Percentiles rank a stretch among this genome's conserved stretches.
Evolutionary conservation across 2,888 invertebrate species (phyloP).

Genomic region (Macrophya annulata): DNA sequence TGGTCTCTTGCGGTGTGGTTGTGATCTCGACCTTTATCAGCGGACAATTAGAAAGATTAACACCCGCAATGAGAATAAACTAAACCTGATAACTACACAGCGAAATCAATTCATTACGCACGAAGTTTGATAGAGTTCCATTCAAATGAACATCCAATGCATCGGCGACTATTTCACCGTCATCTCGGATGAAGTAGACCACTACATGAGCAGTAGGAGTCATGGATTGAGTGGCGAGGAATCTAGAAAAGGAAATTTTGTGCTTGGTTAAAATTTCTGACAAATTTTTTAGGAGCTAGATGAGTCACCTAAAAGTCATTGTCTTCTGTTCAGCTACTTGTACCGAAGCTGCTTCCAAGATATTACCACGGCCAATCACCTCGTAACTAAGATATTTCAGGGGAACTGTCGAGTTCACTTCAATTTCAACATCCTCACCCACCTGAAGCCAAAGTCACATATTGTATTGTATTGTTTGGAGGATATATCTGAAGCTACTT

Average conservation of each 20-base stretch:
- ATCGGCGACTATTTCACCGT: slow-evolving; percentile 92
- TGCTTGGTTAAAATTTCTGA: not conserved
- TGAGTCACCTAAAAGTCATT: slow-evolving; percentile 70
- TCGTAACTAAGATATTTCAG: slow-evolving; percentile 89
- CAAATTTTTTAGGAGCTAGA: not conserved
- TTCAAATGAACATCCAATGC: slow-evolving; percentile 90
- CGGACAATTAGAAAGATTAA: not conserved
- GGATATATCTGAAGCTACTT: slow-evolving; percentile 81
- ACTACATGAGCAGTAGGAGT: slow-evolving; percentile 91
- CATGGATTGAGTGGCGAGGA: slow-evolving; percentile 90
- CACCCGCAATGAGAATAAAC: not conserved
- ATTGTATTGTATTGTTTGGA: slow-evolving; percentile 25
- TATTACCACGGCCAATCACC: slow-evolving; percentile 92
- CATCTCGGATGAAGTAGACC: slow-evolving; percentile 88
- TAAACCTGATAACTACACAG: not conserved
- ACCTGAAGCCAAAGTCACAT: slow-evolving; percentile 74
- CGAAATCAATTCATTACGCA: slow-evolving; percentile 77
- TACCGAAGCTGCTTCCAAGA: slow-evolving; percentile 88
- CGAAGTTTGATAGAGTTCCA: slow-evolving; percentile 90
- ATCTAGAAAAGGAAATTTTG: slow-evolving; percentile 73
- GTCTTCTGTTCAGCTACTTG: slow-evolving; percentile 80
- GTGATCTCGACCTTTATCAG: slow-evolving; percentile 84
- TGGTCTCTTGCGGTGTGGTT: slow-evolving; percentile 84
- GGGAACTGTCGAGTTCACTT: slow-evolving; percentile 88
- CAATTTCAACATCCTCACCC: slow-evolving; percentile 87